phyloP scores from a whole-genome alignment of 2,113 vertebrate species.

The Chaetodon auriga region DNA sequence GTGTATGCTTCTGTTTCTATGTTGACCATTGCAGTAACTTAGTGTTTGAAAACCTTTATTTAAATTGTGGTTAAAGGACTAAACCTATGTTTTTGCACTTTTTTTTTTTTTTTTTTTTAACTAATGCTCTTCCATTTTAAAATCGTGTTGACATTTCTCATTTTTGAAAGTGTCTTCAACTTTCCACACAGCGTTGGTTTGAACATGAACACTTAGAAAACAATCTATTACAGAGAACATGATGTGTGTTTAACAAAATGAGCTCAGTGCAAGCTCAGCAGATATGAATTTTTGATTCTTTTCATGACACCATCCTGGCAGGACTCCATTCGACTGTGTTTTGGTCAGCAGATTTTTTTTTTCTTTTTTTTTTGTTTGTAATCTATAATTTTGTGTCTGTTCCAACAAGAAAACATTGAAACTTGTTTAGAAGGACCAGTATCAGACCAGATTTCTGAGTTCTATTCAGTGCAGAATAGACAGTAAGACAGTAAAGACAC shows the following conservation, averaged over 20 bases:
- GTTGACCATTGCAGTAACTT: neutral
- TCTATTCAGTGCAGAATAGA: neutral
- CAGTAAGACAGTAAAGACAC: no score
- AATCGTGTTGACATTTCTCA: neutral
- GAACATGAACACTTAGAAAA: neutral
- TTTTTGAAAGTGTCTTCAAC: neutral
- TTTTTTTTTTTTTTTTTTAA: neutral
- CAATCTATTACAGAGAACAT: neutral
- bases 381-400: neutral
- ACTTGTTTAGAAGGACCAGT: no score
- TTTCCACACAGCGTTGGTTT: neutral
- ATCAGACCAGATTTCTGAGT: no score
- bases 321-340: no score
- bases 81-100: neutral
- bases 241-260: no score
- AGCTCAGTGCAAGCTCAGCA: neutral
- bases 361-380: neutral
- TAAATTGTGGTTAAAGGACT: neutral
- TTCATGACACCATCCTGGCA: no score
- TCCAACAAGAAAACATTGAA: neutral
- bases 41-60: no score
- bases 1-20: slow-evolving; percentile 7
- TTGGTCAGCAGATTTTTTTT: neutral
- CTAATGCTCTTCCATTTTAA: neutral
- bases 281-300: neutral